Evolutionary conservation across 1,140 invertebrate genomes (phyloP).

Genomic region (Antheraea pernyi): DNA sequence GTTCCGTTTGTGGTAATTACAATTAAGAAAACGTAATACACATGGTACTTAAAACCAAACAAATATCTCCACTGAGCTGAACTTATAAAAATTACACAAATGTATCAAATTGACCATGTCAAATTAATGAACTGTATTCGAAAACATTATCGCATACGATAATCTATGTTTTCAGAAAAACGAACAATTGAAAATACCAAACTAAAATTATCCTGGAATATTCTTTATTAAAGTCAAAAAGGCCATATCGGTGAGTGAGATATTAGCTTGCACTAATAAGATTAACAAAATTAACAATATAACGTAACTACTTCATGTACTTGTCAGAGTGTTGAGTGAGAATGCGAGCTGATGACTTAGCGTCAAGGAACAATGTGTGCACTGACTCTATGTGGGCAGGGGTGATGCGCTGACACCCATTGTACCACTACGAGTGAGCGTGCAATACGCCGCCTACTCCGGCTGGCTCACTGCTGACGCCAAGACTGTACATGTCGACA

Average conservation of each 20-base stretch:
- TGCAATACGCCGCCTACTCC: slow-evolving; percentile 93
- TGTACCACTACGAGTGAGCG: slow-evolving; percentile 84
- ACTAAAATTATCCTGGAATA: not conserved
- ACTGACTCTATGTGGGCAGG: slow-evolving; percentile 93
- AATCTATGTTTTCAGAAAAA: not conserved
- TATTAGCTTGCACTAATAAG: not conserved
- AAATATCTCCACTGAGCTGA: not conserved
- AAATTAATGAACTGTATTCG: not conserved
- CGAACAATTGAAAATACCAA: not conserved
- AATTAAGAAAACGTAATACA: not conserved
- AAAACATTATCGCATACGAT: not conserved
- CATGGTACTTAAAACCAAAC: not conserved
- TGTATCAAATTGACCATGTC: not conserved
- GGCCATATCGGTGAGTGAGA: not conserved
- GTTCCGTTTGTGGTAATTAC: not conserved
- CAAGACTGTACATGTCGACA: slow-evolving; percentile 89
- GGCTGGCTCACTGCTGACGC: slow-evolving; percentile 95
- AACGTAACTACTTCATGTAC: slow-evolving; percentile 90
- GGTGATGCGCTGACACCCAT: slow-evolving; percentile 83
- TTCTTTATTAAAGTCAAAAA: not conserved
- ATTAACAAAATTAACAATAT: not conserved
- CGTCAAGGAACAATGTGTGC: slow-evolving; percentile 93
- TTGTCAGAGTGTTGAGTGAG: slow-evolving; percentile 94
- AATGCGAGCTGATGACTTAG: slow-evolving; percentile 97
- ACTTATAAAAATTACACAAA: not conserved